Evolutionary conservation across 1,140 invertebrate species (phyloP).

Genomic region (Nasonia giraulti): DNA sequence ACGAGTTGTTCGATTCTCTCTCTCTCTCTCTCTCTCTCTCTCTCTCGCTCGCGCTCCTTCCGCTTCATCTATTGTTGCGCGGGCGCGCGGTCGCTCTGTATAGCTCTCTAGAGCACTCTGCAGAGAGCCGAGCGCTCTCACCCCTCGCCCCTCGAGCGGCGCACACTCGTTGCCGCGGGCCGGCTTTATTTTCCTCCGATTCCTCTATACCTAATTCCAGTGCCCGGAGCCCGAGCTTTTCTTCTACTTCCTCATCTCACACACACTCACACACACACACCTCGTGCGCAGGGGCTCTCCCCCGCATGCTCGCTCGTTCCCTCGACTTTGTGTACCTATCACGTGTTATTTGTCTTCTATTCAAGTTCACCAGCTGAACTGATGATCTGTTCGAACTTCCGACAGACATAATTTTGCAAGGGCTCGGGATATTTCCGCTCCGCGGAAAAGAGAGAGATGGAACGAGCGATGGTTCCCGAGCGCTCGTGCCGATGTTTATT

Average conservation of each 20-base stretch:
- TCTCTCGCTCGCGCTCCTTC: background rate
- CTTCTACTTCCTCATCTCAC: background rate
- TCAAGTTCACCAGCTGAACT: conserved; percentile 15
- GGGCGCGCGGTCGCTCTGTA: background rate
- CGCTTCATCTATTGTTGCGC: background rate
- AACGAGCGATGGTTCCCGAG: background rate
- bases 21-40: background rate
- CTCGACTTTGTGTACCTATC: conserved; percentile 19
- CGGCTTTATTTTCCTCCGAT: background rate
- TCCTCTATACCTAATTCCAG: background rate
- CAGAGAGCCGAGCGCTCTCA: background rate
- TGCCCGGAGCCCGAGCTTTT: background rate
- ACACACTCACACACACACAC: too few species aligned
- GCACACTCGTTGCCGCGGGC: background rate
- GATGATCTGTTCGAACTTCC: conserved; percentile 31
- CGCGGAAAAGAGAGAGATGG: background rate
- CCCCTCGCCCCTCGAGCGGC: too few species aligned
- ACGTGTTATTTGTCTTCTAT: conserved; percentile 38
- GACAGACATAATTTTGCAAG: conserved; percentile 20
- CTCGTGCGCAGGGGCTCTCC: too few species aligned
- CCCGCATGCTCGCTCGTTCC: background rate
- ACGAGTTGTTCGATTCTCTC: background rate
- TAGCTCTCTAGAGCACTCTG: background rate
- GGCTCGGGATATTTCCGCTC: background rate
- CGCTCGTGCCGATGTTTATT: background rate